Evolutionary conservation across 1,140 invertebrate species (phyloP).

Genomic region (Coenobita brevimanus): DNA sequence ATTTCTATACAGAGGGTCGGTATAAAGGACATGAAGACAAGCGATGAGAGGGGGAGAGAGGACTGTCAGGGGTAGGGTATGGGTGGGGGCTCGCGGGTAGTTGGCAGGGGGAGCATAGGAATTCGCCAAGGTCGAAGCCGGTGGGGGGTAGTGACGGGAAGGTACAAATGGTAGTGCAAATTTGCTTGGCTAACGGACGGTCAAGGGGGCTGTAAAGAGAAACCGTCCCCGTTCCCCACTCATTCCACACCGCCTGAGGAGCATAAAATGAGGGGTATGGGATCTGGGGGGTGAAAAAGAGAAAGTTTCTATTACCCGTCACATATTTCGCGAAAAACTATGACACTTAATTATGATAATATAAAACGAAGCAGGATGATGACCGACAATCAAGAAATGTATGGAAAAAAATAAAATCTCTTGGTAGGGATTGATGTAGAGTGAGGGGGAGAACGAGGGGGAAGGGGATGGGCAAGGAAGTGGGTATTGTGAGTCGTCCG

Average conservation of each 20-base stretch:
- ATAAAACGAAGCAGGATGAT: no score
- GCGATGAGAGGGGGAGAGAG: not conserved
- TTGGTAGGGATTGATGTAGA: no score
- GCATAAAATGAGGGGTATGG: not conserved
- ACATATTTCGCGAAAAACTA: no score
- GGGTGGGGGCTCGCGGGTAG: not conserved
- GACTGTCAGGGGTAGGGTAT: no score
- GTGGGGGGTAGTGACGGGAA: not conserved
- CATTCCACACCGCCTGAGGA: not conserved
- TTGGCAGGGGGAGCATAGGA: not conserved
- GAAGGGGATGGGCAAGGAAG: not conserved
- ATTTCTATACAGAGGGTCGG: no score
- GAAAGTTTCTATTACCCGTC: no score
- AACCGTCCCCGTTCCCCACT: not conserved
- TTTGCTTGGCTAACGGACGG: constrained; percentile 35
- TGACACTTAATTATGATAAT: no score
- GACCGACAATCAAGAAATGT: no score
- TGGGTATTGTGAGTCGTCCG: not conserved
- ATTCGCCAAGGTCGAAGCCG: constrained; percentile 24
- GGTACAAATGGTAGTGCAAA: constrained; percentile 59
- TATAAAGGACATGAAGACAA: not conserved
- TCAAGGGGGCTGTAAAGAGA: constrained; percentile 47
- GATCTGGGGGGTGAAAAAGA: not conserved
- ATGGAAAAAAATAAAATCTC: no score
- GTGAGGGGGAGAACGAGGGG: not conserved